Evolutionary conservation across 2,113 vertebrate genomes (phyloP).

Genomic region (Notarius quadriscutis): DNA sequence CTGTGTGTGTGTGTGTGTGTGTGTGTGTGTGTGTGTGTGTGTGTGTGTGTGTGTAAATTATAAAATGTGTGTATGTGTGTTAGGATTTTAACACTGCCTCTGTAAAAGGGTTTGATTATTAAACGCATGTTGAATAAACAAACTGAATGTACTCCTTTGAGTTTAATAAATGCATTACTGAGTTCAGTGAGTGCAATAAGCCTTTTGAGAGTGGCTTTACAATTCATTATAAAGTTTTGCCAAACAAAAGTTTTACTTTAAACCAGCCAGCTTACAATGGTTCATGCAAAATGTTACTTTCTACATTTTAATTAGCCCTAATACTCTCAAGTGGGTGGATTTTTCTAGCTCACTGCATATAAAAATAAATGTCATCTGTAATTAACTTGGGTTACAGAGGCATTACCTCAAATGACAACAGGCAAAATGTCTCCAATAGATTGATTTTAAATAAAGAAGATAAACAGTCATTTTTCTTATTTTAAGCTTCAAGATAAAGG

Average conservation of each 20-base stretch:
- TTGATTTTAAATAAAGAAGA: background rate
- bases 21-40: background rate
- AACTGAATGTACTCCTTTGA: background rate
- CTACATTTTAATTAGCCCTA: background rate
- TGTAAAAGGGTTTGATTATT: background rate
- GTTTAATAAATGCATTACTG: background rate
- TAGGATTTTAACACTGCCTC: background rate
- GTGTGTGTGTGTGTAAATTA: too few relatives aligned
- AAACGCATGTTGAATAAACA: background rate
- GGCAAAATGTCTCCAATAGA: background rate
- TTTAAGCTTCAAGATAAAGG: background rate
- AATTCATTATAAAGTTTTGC: conserved; percentile 5
- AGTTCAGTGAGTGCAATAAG: background rate
- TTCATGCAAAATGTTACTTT: background rate
- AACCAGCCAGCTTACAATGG: background rate
- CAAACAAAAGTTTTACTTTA: background rate
- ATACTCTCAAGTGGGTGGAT: background rate
- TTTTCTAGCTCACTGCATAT: conserved; percentile 3
- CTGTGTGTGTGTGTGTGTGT: too few relatives aligned
- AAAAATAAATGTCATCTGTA: background rate
- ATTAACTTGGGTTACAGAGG: background rate
- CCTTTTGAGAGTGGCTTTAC: background rate
- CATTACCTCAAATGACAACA: background rate
- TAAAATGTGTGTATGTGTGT: background rate
- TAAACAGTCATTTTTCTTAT: background rate